Evolutionary conservation across 92 coral and sea anemone genomes (phyloP).

Genomic region (Phymanthus crucifer): DNA sequence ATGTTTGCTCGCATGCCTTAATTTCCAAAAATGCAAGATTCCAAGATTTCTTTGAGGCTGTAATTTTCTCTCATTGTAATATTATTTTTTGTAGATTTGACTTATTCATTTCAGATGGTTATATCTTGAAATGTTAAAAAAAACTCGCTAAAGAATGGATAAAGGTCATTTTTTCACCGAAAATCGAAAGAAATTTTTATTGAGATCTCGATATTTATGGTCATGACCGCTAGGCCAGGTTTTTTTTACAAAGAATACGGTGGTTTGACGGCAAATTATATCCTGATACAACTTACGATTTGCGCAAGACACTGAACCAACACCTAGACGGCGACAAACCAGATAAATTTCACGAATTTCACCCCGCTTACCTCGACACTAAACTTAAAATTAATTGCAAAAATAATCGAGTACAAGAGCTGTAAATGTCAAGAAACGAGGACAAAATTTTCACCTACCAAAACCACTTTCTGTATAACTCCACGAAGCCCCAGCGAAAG

Average conservation of each 20-base stretch:
- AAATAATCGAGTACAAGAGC: neutral
- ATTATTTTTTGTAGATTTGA: neutral
- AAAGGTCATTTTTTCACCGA: neutral
- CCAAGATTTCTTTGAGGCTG: neutral
- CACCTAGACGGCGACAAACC: neutral
- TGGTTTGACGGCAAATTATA: neutral
- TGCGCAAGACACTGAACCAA: neutral
- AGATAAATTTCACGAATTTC: neutral
- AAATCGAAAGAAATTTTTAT: neutral
- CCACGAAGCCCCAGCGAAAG: slow-evolving; percentile 59
- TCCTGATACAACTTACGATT: neutral
- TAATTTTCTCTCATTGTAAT: neutral
- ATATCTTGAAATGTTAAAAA: neutral
- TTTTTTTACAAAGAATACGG: neutral
- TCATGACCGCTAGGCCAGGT: neutral
- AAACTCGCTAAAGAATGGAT: neutral
- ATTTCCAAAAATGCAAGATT: too few species aligned
- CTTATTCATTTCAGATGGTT: neutral
- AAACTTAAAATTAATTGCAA: neutral
- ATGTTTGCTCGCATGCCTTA: neutral
- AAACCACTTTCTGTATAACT: slow-evolving; percentile 67
- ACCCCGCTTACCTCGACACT: neutral
- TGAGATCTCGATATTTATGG: neutral
- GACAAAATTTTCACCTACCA: slow-evolving; percentile 43
- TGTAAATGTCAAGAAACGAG: neutral